Conservation (phyloP, 2,113 vertebrate genomes). For the Periophthalmus modestus region DNA sequence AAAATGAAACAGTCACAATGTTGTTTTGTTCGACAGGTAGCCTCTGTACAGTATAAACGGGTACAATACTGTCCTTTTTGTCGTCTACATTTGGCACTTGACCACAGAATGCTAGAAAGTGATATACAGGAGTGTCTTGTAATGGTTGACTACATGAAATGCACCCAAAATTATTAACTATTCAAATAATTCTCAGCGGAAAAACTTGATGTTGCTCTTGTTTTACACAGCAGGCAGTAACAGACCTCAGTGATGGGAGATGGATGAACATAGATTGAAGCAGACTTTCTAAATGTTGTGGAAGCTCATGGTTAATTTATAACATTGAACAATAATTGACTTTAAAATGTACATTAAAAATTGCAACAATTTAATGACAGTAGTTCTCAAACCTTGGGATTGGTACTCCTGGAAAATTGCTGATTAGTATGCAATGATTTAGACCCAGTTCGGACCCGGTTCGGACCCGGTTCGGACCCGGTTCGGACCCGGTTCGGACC, state of each 20-base stretch:
- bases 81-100: conserved; percentile 80
- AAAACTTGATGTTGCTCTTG: neutral
- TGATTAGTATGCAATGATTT: neutral
- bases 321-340: neutral
- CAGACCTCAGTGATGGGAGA: neutral
- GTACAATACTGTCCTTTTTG: conserved; percentile 73
- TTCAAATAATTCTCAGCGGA: neutral
- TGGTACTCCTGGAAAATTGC: neutral
- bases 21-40: conserved; percentile 72
- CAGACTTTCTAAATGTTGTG: neutral
- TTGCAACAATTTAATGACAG: neutral
- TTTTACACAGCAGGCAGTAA: neutral
- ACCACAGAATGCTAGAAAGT: conserved; percentile 75
- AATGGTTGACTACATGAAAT: conserved; percentile 18
- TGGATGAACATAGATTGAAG: neutral
- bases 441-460: conserved; percentile 5
- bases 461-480: neutral
- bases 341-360: neutral
- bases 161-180: too few relatives aligned
- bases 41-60: conserved; percentile 74
- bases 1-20: conserved; percentile 72
- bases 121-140: conserved; percentile 48
- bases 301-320: neutral
- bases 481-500: conserved; percentile 7
- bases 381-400: neutral